phyloP scores from a whole-genome alignment of 2,797 vertebrate species.

The Anguilla obscura region DNA sequence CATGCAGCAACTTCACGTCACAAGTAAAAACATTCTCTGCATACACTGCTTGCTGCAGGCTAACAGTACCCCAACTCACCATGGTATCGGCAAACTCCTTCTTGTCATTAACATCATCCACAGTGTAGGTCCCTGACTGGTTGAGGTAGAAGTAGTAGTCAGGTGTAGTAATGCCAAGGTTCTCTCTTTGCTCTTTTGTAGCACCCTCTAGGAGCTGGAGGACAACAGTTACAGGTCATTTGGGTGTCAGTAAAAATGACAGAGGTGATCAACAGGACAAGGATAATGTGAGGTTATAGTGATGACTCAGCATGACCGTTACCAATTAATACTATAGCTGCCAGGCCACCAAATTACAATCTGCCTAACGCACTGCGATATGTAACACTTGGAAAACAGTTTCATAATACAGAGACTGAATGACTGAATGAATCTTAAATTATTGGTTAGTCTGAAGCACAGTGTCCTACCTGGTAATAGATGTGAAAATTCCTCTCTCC shows the following conservation, averaged over 20 bases:
- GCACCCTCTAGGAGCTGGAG: conserved; percentile 73
- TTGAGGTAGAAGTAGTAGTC: conserved; percentile 84
- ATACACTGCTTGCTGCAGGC: neutral
- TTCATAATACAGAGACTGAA: neutral
- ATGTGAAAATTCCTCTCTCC: conserved; percentile 81
- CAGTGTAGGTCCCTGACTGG: conserved; percentile 77
- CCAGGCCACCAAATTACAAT: neutral
- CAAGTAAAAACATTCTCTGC: neutral
- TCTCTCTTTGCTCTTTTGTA: conserved; percentile 71
- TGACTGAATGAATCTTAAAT: neutral
- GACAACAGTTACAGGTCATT: conserved; percentile 2
- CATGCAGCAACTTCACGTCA: neutral
- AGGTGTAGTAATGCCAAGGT: conserved; percentile 75
- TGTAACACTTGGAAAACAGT: neutral
- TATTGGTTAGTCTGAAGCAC: neutral
- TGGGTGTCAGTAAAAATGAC: neutral
- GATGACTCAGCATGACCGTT: neutral
- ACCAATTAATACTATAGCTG: neutral
- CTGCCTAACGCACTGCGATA: neutral
- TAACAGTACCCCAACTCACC: conserved; percentile 57
- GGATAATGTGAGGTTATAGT: neutral
- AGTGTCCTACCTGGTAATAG: conserved; percentile 76
- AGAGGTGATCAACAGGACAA: neutral
- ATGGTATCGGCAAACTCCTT: conserved; percentile 78
- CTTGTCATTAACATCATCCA: conserved; percentile 78